A percentile compares a stretch with the other conserved stretches of the same genome.
phyloP scores from a whole-genome alignment of 2,113 vertebrate genomes.

The Stegastes partitus region DNA sequence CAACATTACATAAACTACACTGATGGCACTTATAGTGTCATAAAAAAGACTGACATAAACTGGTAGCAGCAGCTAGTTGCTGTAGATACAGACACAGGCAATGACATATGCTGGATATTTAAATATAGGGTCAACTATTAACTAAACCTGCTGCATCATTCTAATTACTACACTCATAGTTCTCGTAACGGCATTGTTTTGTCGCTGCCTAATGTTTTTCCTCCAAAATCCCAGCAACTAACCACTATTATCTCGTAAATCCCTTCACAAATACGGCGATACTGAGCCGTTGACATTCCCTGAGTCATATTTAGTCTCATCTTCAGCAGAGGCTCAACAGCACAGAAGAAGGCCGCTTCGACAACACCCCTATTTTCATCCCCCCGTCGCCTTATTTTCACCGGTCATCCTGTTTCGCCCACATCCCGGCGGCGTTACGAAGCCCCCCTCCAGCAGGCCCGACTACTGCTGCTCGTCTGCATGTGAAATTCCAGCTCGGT shows the following conservation, averaged over 20 bases:
- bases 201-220: not conserved
- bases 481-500: conserved; percentile 73
- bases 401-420: not conserved
- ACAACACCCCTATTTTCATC: conserved; percentile 9
- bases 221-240: not conserved
- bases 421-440: conserved; percentile 33
- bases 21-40: not conserved
- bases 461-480: conserved; percentile 60
- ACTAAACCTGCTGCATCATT: conserved; percentile 3
- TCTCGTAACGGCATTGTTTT: not conserved
- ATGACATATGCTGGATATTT: not conserved
- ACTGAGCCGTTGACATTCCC: not conserved
- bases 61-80: not conserved
- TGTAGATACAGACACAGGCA: not conserved
- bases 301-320: conserved; percentile 15
- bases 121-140: not conserved
- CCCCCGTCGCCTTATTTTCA: conserved; percentile 7
- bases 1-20: not conserved
- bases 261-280: conserved; percentile 12
- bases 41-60: not conserved
- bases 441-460: conserved; percentile 37
- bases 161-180: not conserved
- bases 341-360: not conserved
- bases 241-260: not conserved
- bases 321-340: not conserved